Evolutionary conservation across 2,113 vertebrate species (phyloP).

Genomic region (Cacatua alba): DNA sequence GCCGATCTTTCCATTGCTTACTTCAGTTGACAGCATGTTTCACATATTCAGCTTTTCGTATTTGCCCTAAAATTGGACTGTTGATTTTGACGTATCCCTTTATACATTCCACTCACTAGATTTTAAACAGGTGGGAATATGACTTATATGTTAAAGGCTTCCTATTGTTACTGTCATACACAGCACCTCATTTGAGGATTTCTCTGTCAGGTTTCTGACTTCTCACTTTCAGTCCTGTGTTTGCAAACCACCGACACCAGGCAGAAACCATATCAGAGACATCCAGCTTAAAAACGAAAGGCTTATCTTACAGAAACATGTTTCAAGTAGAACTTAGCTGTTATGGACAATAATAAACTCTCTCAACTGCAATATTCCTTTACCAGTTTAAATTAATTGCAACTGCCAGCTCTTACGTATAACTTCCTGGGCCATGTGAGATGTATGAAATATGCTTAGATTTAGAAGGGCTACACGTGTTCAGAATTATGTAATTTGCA

Average conservation of each 20-base stretch:
- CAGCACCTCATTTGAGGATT: neutral
- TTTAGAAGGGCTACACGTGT: neutral
- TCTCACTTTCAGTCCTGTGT: neutral
- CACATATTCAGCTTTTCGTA: constrained; percentile 33
- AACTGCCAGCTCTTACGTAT: neutral
- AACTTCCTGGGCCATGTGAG: neutral
- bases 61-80: neutral
- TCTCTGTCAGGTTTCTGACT: neutral
- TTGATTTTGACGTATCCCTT: constrained; percentile 6
- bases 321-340: neutral
- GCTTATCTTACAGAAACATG: neutral
- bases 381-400: neutral
- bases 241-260: neutral
- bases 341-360: neutral
- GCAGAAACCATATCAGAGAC: neutral
- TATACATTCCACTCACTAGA: neutral
- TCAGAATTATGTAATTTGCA: neutral
- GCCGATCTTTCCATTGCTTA: neutral
- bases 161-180: neutral
- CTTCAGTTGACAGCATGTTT: constrained; percentile 8
- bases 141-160: neutral
- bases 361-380: neutral
- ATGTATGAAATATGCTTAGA: neutral
- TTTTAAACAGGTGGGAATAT: constrained; percentile 34
- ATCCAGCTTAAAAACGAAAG: neutral